Percentiles rank a stretch among this genome's conserved stretches.
Conservation (phyloP, 2,888 invertebrate genomes). For the Schrankia costaestrigalis region DNA sequence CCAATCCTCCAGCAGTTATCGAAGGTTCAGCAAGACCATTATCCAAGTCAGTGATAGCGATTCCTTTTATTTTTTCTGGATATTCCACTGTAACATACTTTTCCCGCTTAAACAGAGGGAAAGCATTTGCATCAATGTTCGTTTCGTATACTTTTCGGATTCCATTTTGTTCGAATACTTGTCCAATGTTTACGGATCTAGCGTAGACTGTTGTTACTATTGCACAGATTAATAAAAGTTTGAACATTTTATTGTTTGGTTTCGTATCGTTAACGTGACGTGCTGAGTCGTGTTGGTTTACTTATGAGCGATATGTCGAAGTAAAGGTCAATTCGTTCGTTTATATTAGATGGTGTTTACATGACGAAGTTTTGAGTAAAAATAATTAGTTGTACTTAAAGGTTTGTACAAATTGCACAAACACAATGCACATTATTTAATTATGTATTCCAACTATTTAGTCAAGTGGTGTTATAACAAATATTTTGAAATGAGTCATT, state of each 20-base stretch:
- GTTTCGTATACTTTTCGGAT: conserved; percentile 55
- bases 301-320: conserved; percentile 2
- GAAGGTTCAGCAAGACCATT: conserved; percentile 61
- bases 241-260: conserved; percentile 7
- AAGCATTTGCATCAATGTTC: conserved; percentile 31
- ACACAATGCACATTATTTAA: no score
- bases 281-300: not conserved
- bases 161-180: conserved; percentile 47
- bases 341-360: conserved; percentile 1
- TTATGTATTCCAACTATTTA: no score
- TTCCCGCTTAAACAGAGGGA: conserved; percentile 56
- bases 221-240: conserved; percentile 30
- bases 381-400: not conserved
- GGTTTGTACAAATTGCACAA: no score
- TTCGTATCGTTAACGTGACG: conserved; percentile 1
- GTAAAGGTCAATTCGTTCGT: not conserved
- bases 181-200: conserved; percentile 58
- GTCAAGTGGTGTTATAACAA: no score
- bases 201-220: conserved; percentile 35
- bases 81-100: conserved; percentile 55
- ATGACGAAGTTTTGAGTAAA: not conserved
- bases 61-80: conserved; percentile 61
- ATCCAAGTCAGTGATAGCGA: conserved; percentile 65
- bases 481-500: no score
- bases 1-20: conserved; percentile 65